Conservation (phyloP, 1,140 invertebrate genomes). For the Drosophila parvula region DNA sequence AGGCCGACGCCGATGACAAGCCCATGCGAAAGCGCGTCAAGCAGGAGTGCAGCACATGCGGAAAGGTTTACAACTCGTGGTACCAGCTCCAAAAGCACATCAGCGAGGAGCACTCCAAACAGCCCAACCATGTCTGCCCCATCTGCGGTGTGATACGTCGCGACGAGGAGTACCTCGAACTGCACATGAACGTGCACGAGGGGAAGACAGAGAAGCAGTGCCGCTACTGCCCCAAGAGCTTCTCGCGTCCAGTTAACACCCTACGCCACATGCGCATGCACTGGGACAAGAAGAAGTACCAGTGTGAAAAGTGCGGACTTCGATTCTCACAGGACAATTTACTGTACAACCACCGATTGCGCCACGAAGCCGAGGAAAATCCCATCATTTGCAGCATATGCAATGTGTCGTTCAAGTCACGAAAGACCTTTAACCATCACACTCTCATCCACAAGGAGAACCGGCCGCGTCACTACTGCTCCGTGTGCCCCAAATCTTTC, state of each 20-base stretch:
- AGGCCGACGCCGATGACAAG: constrained; percentile 29
- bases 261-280: constrained; percentile 81
- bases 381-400: constrained; percentile 80
- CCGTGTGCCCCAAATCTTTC: constrained; percentile 75
- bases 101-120: constrained; percentile 64
- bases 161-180: constrained; percentile 77
- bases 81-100: constrained; percentile 74
- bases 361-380: constrained; percentile 80
- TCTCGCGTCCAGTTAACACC: constrained; percentile 75
- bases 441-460: constrained; percentile 79
- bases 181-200: constrained; percentile 82
- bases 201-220: constrained; percentile 80
- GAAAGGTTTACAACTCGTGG: constrained; percentile 64
- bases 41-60: constrained; percentile 63
- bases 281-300: constrained; percentile 82
- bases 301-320: constrained; percentile 79
- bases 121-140: constrained; percentile 60
- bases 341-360: constrained; percentile 75
- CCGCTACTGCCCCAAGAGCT: constrained; percentile 76
- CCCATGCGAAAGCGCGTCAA: constrained; percentile 45
- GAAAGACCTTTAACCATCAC: constrained; percentile 80
- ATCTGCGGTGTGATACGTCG: constrained; percentile 71
- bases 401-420: constrained; percentile 78
- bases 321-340: constrained; percentile 77
- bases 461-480: constrained; percentile 72